Evolutionary conservation across 2,888 invertebrate genomes (phyloP).

Genomic region (Eulithis testata): DNA sequence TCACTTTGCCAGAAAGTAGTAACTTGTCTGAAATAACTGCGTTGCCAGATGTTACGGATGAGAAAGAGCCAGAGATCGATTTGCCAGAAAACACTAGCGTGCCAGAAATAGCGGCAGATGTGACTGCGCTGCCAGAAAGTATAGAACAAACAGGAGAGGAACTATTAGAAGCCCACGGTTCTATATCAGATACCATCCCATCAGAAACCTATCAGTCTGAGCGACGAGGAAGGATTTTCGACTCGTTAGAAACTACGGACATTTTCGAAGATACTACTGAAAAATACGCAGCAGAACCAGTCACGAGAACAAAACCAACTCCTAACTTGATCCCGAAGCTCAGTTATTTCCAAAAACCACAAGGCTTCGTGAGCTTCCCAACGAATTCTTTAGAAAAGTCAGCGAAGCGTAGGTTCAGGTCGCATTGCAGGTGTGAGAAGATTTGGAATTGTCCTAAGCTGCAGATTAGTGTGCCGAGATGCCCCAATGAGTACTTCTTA

Average conservation of each 20-base stretch:
- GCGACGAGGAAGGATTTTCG: constrained; percentile 33
- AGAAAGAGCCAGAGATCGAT: constrained; percentile 1
- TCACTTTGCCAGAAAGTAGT: constrained; percentile 22
- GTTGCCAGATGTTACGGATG: constrained; percentile 19
- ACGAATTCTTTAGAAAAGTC: constrained; percentile 62
- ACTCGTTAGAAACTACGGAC: constrained; percentile 46
- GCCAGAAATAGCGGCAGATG: constrained; percentile 2
- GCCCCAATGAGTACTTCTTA: constrained; percentile 77
- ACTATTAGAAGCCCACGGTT: constrained; percentile 31
- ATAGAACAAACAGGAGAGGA: constrained; percentile 24
- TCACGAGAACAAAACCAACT: constrained; percentile 40
- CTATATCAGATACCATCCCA: constrained; percentile 31
- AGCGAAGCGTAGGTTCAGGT: constrained; percentile 63
- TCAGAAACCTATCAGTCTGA: constrained; percentile 35
- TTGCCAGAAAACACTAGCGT: constrained; percentile 3
- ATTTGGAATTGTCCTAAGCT: constrained; percentile 80
- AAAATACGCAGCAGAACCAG: constrained; percentile 43
- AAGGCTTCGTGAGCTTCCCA: constrained; percentile 46
- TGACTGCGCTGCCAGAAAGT: neutral
- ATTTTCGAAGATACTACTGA: constrained; percentile 47
- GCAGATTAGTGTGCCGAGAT: constrained; percentile 76
- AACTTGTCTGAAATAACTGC: constrained; percentile 21
- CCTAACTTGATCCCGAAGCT: constrained; percentile 60
- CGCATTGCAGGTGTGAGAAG: constrained; percentile 75
- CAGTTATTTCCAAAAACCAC: constrained; percentile 59